A percentile compares a stretch with the other conserved stretches of the same genome.
Evolutionary conservation across 2,113 vertebrate species (phyloP).

Genomic region (Scopus umbretta): DNA sequence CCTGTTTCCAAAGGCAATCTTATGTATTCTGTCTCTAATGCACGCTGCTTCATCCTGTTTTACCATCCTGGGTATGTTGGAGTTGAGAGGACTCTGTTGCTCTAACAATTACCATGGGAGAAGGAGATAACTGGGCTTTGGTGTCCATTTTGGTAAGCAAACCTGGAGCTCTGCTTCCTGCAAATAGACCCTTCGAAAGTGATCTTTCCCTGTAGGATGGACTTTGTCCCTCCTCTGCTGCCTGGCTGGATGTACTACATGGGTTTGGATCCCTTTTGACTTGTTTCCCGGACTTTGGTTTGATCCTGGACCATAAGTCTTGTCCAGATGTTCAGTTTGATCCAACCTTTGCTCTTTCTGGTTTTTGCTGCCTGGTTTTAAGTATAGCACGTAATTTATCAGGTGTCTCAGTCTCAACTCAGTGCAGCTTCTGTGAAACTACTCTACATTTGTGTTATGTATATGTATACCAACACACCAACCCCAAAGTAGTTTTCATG

Average conservation of each 20-base stretch:
- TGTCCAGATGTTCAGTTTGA: neutral
- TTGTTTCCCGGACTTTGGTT: neutral
- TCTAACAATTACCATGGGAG: accelerated
- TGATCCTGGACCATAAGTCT: neutral
- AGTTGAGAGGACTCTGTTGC: neutral
- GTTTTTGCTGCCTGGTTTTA: neutral
- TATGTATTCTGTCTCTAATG: neutral
- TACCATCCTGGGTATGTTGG: too few species aligned
- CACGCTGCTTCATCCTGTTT: neutral
- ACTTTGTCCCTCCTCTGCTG: neutral
- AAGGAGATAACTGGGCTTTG: neutral
- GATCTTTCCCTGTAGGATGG: neutral
- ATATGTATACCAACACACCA: neutral
- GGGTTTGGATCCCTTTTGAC: neutral
- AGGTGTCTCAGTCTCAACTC: neutral
- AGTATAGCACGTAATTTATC: neutral
- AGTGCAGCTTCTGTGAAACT: neutral
- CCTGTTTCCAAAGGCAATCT: neutral
- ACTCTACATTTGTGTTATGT: neutral
- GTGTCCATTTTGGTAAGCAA: neutral
- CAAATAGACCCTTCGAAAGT: neutral
- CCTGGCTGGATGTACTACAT: neutral
- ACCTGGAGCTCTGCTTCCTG: neutral
- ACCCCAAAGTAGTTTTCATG: neutral
- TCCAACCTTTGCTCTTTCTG: neutral